Percentiles rank a stretch among this genome's conserved stretches.
phyloP scores from a whole-genome alignment of 1,140 invertebrate genomes.

The Aricia agestis region DNA sequence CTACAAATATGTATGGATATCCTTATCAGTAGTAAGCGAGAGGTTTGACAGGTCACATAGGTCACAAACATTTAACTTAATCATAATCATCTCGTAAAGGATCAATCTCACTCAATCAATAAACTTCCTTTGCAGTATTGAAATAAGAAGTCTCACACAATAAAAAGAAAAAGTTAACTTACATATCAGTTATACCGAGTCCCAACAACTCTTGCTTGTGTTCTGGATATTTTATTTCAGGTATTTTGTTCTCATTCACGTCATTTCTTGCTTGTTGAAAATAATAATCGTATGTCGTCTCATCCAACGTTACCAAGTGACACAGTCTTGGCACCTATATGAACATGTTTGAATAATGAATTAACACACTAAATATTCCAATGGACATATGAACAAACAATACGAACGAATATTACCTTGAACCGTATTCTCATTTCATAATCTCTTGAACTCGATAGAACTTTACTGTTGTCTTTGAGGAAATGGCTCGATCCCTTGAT shows the following conservation, averaged over 20 bases:
- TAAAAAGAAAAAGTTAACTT: slow-evolving; percentile 42
- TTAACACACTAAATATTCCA: neutral
- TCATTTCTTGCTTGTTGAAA: slow-evolving; percentile 90
- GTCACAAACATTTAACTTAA: neutral
- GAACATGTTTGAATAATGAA: neutral
- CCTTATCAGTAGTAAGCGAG: too few relatives aligned
- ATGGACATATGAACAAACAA: neutral
- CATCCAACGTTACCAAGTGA: slow-evolving; percentile 81
- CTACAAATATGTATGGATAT: too few relatives aligned
- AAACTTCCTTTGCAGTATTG: neutral
- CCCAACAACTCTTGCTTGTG: slow-evolving; percentile 86
- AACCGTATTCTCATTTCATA: slow-evolving; percentile 88
- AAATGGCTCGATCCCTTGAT: slow-evolving; percentile 79
- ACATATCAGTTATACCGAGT: slow-evolving; percentile 91
- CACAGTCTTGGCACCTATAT: slow-evolving; percentile 77
- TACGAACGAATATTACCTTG: slow-evolving; percentile 72
- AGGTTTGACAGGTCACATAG: neutral
- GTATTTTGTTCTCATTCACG: slow-evolving; percentile 86
- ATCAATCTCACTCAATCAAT: neutral
- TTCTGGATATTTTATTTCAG: slow-evolving; percentile 85
- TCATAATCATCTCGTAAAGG: neutral
- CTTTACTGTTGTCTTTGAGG: slow-evolving; percentile 78
- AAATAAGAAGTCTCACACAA: neutral
- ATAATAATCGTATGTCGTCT: slow-evolving; percentile 87
- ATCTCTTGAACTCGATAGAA: slow-evolving; percentile 73